Evolutionary conservation across 2,888 invertebrate species (phyloP).

Genomic region (Linnaemya vulpina): DNA sequence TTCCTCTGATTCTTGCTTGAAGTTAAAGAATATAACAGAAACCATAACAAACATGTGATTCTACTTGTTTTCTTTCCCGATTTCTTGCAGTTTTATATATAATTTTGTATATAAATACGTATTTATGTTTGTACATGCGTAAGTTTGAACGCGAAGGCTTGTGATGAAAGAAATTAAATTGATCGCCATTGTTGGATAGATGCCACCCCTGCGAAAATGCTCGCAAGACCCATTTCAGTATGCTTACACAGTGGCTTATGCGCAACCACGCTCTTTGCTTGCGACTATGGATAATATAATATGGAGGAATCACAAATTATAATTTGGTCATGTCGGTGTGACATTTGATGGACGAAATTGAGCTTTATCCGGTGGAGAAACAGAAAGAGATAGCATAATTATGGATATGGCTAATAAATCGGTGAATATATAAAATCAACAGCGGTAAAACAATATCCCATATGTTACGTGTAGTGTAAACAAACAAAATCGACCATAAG

Average conservation of each 20-base stretch:
- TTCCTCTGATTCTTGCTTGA: constrained; percentile 49
- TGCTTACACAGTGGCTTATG: too few species aligned
- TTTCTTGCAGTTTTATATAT: constrained; percentile 3
- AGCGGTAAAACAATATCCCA: too few species aligned
- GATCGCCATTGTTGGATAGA: not conserved
- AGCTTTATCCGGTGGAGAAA: too few species aligned
- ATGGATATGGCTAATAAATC: too few species aligned
- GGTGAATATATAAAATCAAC: too few species aligned
- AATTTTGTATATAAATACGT: not conserved
- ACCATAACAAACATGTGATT: constrained; percentile 52
- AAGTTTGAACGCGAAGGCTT: constrained; percentile 63
- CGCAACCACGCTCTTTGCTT: too few species aligned
- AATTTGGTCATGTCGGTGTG: too few species aligned
- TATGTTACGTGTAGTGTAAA: too few species aligned
- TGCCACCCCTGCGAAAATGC: not conserved
- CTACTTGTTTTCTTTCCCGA: constrained; percentile 11
- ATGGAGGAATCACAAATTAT: not conserved
- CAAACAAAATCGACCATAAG: too few species aligned
- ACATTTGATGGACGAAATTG: too few species aligned
- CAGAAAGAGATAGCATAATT: too few species aligned
- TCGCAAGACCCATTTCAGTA: not conserved
- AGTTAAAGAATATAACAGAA: constrained; percentile 26
- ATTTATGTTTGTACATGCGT: not conserved
- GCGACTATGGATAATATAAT: too few species aligned
- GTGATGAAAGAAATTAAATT: constrained; percentile 44